Evolutionary conservation across 2,888 invertebrate genomes (phyloP), one percentile per base, ranked within the genome.

Genomic region (Frankliniella intonsa): DNA sequence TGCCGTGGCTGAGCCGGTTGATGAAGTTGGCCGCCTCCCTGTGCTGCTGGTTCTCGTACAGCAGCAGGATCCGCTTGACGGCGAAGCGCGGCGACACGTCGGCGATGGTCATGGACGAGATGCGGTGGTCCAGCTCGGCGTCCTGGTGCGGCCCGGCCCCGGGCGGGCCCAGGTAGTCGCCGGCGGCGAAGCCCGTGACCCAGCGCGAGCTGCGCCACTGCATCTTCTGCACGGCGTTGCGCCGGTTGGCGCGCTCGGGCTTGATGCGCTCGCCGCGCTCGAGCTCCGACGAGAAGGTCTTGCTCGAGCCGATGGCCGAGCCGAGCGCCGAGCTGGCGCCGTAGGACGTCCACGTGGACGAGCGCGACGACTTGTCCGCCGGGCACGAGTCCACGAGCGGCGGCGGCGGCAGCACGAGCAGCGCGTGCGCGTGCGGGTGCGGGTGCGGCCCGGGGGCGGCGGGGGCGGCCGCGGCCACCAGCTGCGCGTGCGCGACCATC

Each of bases 21-120:
- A 97, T 90, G 83, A 97, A 94, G 80, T 93, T 93, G 0, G 97
- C 96, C 10, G 97, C 97, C 87, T 97, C 97, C n/a, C 95, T 90
- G 87, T 94, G 97, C 88, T 96, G 96, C 50, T 94, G 90, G 12
- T 96, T 96, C 87, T 97, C 97, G 85, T 96, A 94, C 85, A 97
- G 89, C 82, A 96, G 90, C 86, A 97, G 90, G 85, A 97, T 89
- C 84, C 89, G 84, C 83, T 90, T 88, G 55, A 90, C 88, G 51
- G 90, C 90, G 83, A 90, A 88, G 49, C 89, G 86, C 3, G 90
- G 90, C 22, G 85, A 85, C 10, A 86, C 87, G 83, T 87, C 87
- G 76, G 87, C 86, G 50, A 87, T 87, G 80, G 87, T 87, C 87
- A 87, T 87, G 79, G 87, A 87, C 80, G 86, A 85, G 80, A 87